Conservation (phyloP, 2,113 vertebrate genomes). For the Boleophthalmus pectinirostris region DNA sequence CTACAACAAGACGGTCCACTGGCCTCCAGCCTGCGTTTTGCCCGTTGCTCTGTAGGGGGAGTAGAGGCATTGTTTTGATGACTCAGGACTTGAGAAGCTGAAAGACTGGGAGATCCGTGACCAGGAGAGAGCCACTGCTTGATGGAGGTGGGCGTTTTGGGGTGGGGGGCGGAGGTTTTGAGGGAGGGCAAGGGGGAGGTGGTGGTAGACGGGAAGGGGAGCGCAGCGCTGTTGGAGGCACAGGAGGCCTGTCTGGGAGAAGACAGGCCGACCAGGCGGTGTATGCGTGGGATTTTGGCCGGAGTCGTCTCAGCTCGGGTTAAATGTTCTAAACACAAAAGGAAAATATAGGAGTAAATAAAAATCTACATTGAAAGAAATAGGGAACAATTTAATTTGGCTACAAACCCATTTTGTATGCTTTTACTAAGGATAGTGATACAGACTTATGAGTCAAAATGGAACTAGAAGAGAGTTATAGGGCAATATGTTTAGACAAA, state of each 20-base stretch:
- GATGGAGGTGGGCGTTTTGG: conserved; percentile 77
- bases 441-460: no score
- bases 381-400: background rate
- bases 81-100: conserved; percentile 77
- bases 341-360: background rate
- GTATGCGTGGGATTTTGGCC: conserved; percentile 71
- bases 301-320: conserved; percentile 74
- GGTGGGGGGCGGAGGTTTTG: conserved; percentile 57
- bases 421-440: background rate
- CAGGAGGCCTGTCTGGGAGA: conserved; percentile 84
- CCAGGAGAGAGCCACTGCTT: conserved; percentile 83
- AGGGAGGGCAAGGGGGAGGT: conserved; percentile 39
- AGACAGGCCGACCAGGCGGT: conserved; percentile 58
- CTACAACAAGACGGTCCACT: conserved; percentile 65
- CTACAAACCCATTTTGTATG: background rate
- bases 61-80: conserved; percentile 68
- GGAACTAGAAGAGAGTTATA: no score
- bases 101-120: conserved; percentile 58
- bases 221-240: conserved; percentile 82
- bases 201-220: conserved; percentile 86
- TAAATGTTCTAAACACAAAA: conserved; percentile 33
- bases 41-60: conserved; percentile 73
- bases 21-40: conserved; percentile 89
- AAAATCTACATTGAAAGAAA: background rate
- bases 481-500: no score